Conservation (phyloP, 1,140 invertebrate species). For the Scaptodrosophila lebanonensis region DNA sequence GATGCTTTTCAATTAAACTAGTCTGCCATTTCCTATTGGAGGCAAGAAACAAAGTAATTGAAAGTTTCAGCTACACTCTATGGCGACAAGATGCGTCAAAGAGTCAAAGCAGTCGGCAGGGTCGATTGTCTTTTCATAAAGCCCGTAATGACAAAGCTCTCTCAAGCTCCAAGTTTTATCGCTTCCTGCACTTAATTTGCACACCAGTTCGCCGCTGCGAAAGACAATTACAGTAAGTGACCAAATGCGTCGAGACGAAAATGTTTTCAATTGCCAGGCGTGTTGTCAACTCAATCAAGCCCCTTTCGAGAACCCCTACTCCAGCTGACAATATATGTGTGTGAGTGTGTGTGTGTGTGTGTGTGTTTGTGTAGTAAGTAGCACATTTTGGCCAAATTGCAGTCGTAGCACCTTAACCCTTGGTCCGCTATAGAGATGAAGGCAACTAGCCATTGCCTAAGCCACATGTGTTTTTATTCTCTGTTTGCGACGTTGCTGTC, state of each 20-base stretch:
- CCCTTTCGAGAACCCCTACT: too few species aligned
- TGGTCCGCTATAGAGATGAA: slow-evolving; percentile 19
- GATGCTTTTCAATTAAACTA: too few species aligned
- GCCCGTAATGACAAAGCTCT: too few species aligned
- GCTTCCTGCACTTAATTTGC: slow-evolving; percentile 69
- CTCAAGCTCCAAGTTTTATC: slow-evolving; percentile 33
- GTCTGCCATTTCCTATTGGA: too few species aligned
- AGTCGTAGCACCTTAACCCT: slow-evolving; percentile 55
- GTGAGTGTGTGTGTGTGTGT: too few species aligned
- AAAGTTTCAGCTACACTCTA: too few species aligned
- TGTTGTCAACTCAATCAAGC: background rate
- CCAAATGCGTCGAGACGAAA: slow-evolving; percentile 28
- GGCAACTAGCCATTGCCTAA: slow-evolving; percentile 29
- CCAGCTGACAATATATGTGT: too few species aligned
- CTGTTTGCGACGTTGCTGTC: slow-evolving; percentile 16
- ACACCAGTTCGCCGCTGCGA: slow-evolving; percentile 31
- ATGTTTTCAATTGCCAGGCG: slow-evolving; percentile 31
- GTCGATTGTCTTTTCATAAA: too few species aligned
- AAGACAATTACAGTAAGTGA: slow-evolving; percentile 68
- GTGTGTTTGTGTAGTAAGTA: slow-evolving; percentile 30
- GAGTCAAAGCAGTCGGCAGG: too few species aligned
- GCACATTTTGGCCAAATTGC: slow-evolving; percentile 53
- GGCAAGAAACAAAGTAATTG: too few species aligned
- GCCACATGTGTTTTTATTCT: slow-evolving; percentile 63
- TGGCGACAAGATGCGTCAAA: too few species aligned